Evolutionary conservation across 2,797 vertebrate genomes (phyloP).

Genomic region (Argya squamiceps): DNA sequence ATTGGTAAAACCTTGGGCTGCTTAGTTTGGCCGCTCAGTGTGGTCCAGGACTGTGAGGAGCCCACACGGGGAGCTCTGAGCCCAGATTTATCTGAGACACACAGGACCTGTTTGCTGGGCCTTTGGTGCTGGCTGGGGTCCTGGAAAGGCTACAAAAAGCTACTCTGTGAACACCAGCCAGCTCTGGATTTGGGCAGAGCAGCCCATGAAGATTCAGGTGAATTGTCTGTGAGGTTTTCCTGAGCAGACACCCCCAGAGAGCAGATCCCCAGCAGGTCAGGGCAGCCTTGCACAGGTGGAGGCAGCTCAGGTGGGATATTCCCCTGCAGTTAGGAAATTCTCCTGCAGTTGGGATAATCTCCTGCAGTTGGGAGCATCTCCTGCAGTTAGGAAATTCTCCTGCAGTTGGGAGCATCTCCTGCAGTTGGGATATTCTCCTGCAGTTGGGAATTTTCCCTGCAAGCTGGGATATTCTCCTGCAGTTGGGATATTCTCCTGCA

Average conservation of each 20-base stretch:
- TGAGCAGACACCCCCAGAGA: background rate
- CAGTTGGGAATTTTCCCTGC: background rate
- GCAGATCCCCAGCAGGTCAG: background rate
- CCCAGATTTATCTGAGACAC: background rate
- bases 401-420: background rate
- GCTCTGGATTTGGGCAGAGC: background rate
- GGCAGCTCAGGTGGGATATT: background rate
- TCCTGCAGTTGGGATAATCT: background rate
- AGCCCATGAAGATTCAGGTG: background rate
- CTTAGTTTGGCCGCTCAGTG: background rate
- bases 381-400: background rate
- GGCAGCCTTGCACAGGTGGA: background rate
- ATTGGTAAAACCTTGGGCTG: background rate
- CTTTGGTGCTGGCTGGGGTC: background rate
- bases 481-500: background rate
- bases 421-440: background rate
- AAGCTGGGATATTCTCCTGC: background rate
- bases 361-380: background rate
- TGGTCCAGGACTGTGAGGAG: background rate
- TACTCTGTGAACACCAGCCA: accelerated
- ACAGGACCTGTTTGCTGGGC: background rate
- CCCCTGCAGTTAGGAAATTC: background rate
- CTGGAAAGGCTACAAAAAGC: background rate
- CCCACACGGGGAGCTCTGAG: background rate
- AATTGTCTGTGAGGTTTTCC: background rate